Evolutionary conservation across 2,888 invertebrate species (phyloP).

Genomic region (Gnatocerus cornutus): DNA sequence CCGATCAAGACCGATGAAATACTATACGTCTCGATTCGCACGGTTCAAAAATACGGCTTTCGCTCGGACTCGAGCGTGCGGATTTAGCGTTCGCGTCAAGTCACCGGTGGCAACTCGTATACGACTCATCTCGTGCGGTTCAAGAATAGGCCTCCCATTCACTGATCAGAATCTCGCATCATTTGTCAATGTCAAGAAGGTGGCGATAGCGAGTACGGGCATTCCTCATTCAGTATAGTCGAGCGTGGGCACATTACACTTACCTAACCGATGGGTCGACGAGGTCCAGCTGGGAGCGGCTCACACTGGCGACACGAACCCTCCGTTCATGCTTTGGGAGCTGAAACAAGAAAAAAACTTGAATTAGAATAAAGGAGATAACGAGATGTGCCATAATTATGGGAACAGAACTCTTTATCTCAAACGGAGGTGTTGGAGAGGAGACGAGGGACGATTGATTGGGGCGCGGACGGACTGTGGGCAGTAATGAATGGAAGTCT

Average conservation of each 20-base stretch:
- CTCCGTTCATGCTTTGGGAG: constrained; percentile 81
- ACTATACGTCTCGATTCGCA: no score
- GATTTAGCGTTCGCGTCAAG: no score
- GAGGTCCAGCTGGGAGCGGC: constrained; percentile 70
- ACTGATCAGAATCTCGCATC: constrained; percentile 83
- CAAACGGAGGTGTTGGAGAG: constrained; percentile 6
- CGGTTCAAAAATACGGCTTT: no score
- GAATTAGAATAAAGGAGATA: constrained; percentile 51
- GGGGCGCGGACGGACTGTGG: no score
- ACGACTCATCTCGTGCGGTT: no score
- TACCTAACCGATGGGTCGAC: constrained; percentile 63
- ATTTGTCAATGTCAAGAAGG: constrained; percentile 84
- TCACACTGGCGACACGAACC: constrained; percentile 85
- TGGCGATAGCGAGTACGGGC: constrained; percentile 70
- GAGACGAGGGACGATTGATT: not conserved
- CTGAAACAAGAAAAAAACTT: constrained; percentile 71
- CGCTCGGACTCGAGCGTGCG: no score
- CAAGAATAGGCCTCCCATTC: no score
- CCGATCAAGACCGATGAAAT: no score
- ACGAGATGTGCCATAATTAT: constrained; percentile 53
- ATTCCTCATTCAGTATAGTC: constrained; percentile 68
- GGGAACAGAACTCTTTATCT: constrained; percentile 46
- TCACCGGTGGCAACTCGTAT: no score
- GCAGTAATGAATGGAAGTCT: no score
- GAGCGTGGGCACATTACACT: constrained; percentile 60